Evolutionary conservation across 1,140 invertebrate species (phyloP), one percentile per base, ranked within the genome.

Genomic region (Hyles vespertilio): DNA sequence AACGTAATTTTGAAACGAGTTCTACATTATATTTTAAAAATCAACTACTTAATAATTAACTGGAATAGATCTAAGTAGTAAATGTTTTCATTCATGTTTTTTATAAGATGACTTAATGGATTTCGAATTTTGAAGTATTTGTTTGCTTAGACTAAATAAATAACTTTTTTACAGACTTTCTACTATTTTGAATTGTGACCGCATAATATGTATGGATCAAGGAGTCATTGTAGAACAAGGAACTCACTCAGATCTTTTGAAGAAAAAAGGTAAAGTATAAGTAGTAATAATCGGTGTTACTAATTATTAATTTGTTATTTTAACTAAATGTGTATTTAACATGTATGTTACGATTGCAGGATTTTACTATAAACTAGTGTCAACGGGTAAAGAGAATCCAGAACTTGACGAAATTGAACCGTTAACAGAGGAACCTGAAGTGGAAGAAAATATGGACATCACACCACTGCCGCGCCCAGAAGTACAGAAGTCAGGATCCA

Each of bases 171-270:
- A 59, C 60, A 89, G 96, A 34, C 87, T 97, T 6, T 96, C 95
- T 0, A 97, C 96, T 0, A 95, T 97, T 11, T 91, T 92, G 1
- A 93, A 94, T 58, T 95, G 95, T 0, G 93, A 97, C 79, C 91
- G 93, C 56, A 97, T 98, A 51, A 91, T 96, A 36, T 94, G 93
- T 57, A 91, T 95, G 67, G 92, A 93, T 58, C 91, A 94, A 56
- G 92, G 95, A 0, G 78, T 89, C 48, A 93, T 96, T 0, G 91
- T 93, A 0, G 96, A 97, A 81, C 89, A 93, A 72, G 96, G 96
- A 3, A 95, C 93, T 2, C 95, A 97, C 70, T 91, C 94, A 10
- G 93, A 97, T 80, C 90, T 98, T 1, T 92, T 98, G 85, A 87
- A 90, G 43, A 76, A 91, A 22, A 91, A 93, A 83, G 93, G 95